phyloP scores from a whole-genome alignment of 2,113 vertebrate genomes.

The Panthera uncia region DNA sequence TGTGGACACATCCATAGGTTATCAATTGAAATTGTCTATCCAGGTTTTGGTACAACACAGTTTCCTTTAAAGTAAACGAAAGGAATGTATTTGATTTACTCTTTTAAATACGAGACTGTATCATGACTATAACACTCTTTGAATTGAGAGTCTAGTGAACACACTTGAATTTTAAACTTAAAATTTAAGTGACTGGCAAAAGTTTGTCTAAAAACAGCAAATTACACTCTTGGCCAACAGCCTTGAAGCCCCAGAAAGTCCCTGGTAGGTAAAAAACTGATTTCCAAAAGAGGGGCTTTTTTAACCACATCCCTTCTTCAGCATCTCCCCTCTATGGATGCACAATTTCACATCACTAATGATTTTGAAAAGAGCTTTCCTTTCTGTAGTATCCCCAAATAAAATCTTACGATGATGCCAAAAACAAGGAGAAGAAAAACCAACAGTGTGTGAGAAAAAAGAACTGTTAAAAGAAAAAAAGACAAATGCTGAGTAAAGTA shows the following conservation, averaged over 20 bases:
- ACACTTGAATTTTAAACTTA: not conserved
- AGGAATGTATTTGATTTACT: not conserved
- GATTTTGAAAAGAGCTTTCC: conserved; percentile 44
- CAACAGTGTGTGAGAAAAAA: not conserved
- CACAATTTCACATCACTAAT: not conserved
- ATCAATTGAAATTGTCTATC: not conserved
- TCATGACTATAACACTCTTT: not conserved
- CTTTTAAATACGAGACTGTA: conserved; percentile 2
- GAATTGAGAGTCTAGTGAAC: conserved; percentile 62
- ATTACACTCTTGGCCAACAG: conserved; percentile 44
- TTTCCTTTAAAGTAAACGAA: not conserved
- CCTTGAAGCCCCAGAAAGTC: conserved; percentile 45
- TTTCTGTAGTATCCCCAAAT: conserved; percentile 30
- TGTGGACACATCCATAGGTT: not conserved
- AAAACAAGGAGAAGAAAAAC: conserved; percentile 28
- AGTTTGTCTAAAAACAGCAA: conserved; percentile 66
- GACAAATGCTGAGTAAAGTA: not conserved
- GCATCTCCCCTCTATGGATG: conserved; percentile 42
- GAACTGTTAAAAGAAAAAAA: not conserved
- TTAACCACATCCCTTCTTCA: conserved; percentile 47
- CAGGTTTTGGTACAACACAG: not conserved
- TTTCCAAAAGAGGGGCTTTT: conserved; percentile 68
- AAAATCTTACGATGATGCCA: not conserved
- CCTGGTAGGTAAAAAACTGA: conserved; percentile 56
- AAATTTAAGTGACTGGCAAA: conserved; percentile 59